These are phyloP conservation scores for Aptenodytes forsteri DNA, from an alignment of 2,113 vertebrate species.

Conservation along the genomic window DNA sequence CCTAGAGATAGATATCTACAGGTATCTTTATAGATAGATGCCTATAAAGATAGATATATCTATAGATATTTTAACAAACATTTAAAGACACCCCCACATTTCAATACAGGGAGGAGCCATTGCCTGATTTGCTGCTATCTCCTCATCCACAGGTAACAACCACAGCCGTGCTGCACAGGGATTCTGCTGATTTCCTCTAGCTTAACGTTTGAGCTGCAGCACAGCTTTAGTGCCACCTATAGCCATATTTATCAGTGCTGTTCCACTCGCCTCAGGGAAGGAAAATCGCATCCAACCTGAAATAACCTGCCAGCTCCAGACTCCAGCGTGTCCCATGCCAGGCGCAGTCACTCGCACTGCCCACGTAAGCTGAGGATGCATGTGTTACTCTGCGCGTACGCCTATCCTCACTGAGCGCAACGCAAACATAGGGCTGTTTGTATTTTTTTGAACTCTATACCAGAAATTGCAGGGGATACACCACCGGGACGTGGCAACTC, in stretches of 20 bases:
- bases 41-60: background rate
- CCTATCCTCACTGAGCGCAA: background rate
- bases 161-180: background rate
- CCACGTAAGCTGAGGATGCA: background rate
- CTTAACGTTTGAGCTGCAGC: background rate
- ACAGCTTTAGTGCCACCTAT: background rate
- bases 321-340: background rate
- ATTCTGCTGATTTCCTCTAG: background rate
- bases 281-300: background rate
- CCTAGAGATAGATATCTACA: background rate
- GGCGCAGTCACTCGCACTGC: background rate
- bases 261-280: background rate
- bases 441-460: background rate
- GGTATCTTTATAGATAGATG: background rate
- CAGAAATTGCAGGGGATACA: background rate
- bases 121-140: background rate
- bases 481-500: accelerated
- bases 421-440: accelerated
- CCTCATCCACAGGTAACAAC: background rate
- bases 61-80: background rate
- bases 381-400: background rate
- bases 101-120: background rate
- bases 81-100: background rate
- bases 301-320: slow-evolving; percentile 35
- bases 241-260: background rate